Percentiles rank a stretch among this genome's conserved stretches.
These are phyloP conservation scores for Oncorhynchus nerka DNA, from an alignment of 2,113 vertebrate genomes.

Conservation along the genomic window DNA sequence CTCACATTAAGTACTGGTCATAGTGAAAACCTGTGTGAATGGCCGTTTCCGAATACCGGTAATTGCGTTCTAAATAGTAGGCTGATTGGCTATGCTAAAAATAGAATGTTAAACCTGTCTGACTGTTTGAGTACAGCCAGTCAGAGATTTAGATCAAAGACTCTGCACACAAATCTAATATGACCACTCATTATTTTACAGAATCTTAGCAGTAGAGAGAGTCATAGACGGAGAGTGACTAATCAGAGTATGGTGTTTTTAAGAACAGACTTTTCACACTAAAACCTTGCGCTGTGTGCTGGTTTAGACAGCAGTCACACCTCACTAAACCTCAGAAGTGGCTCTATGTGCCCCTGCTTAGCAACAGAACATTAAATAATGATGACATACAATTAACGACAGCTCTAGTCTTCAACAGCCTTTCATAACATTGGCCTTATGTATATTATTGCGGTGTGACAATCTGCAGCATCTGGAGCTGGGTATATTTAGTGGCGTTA, in stretches of 20 bases:
- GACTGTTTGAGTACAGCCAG: slow-evolving; percentile 28
- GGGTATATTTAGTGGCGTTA: slow-evolving; percentile 50
- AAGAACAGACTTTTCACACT: too few species aligned
- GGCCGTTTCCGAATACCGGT: too few species aligned
- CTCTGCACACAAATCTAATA: slow-evolving; percentile 59
- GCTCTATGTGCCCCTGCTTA: background rate
- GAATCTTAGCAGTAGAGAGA: slow-evolving; percentile 34
- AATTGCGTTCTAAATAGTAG: too few species aligned
- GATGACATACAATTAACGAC: slow-evolving; percentile 32
- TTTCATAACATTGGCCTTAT: slow-evolving; percentile 10
- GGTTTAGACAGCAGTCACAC: too few species aligned
- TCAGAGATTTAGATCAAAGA: slow-evolving; percentile 66
- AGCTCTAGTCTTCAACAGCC: slow-evolving; percentile 38
- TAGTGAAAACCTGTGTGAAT: too few species aligned
- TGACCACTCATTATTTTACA: slow-evolving; percentile 15
- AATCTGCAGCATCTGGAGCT: slow-evolving; percentile 58
- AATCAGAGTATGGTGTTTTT: too few species aligned
- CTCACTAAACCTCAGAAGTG: background rate
- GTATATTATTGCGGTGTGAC: slow-evolving; percentile 32
- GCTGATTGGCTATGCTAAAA: too few species aligned
- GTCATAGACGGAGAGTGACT: background rate
- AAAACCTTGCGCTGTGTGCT: background rate
- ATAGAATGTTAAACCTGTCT: background rate
- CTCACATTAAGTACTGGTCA: too few species aligned
- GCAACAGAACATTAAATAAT: slow-evolving; percentile 17